Percentiles rank a stretch among this genome's conserved stretches.
Conservation (phyloP, 2,113 vertebrate species). For the Ginglymostoma cirratum region DNA sequence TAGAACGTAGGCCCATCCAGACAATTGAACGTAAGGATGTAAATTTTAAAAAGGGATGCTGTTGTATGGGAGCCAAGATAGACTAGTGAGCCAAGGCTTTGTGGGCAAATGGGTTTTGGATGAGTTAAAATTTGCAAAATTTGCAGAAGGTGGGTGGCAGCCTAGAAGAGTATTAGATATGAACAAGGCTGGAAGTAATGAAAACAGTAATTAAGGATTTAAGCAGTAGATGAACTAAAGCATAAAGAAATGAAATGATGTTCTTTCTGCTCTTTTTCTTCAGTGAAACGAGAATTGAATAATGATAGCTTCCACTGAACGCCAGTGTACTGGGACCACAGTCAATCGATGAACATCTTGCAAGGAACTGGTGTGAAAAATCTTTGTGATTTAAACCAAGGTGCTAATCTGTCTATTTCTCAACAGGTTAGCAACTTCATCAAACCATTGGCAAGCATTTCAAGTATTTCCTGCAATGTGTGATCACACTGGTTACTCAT, state of each 20-base stretch:
- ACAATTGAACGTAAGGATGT: neutral
- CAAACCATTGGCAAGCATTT: neutral
- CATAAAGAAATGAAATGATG: neutral
- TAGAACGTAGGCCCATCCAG: neutral
- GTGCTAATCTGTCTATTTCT: neutral
- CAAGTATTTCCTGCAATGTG: neutral
- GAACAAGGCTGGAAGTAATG: neutral
- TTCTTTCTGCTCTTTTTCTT: too few species aligned
- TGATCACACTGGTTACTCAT: neutral
- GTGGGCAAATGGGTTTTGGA: neutral
- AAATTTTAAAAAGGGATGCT: neutral
- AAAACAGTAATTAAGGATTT: neutral
- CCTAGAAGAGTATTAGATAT: neutral
- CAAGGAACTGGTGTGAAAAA: neutral
- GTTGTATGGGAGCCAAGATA: neutral
- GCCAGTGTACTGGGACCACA: neutral
- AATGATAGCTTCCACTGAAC: neutral
- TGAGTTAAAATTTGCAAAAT: neutral
- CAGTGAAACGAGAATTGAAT: neutral
- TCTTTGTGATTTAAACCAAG: neutral
- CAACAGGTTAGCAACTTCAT: neutral
- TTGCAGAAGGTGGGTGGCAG: neutral
- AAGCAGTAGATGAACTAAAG: neutral
- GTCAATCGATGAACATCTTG: neutral
- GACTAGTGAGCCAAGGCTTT: neutral